Evolutionary conservation across 2,888 invertebrate genomes (phyloP), one percentile per base, ranked within the genome.

Genomic region (Pantelozetes paolii): DNA sequence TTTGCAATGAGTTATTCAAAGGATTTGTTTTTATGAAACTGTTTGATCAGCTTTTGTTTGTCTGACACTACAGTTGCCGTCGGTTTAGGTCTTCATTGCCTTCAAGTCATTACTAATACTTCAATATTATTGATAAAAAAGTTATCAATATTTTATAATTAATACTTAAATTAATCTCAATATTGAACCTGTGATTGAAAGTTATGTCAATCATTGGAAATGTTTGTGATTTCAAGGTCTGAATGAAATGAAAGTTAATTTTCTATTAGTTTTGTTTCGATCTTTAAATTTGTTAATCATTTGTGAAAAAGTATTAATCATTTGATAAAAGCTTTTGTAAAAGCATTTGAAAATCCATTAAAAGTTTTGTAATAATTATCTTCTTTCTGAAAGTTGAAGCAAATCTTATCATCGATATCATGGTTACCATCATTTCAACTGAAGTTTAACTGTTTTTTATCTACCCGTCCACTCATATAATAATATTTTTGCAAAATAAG

Each of bases 21-120:
- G 45, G 69, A 45, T 45, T 45, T 40, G 67, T 48, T 54, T 54
- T 20, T 30, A n/a, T 42, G 45, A 45, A 45, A 45, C 64, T 69
- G 45, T 69, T 69, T 69, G 26, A 28, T 69, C 69, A 69, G 69
- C 69, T 45, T 67, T 69, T 69, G 69, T 69, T 69, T 69, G 69
- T 45, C 11, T 69, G 69, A 15, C 23, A 64, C 20, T 64, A 32
- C 32, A 36, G 20, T 64, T 64, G 57, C 28, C 15, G 9, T 5
- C 23, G 6, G 6, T 20, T 20, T 6, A 54, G 11, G 26, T 57
- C 57, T 57, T 26, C 15, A 57, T 50, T 23, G 15, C n/a, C 50
- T 50, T 3, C 2, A 20, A 23, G 15, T 57, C 30, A 57, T 30
- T 57, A 57, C 57, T 57, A 30, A 57, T 30, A 57, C 57, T 23